Evolutionary conservation across 2,888 invertebrate species (phyloP).

Genomic region (Tipula helvola): DNA sequence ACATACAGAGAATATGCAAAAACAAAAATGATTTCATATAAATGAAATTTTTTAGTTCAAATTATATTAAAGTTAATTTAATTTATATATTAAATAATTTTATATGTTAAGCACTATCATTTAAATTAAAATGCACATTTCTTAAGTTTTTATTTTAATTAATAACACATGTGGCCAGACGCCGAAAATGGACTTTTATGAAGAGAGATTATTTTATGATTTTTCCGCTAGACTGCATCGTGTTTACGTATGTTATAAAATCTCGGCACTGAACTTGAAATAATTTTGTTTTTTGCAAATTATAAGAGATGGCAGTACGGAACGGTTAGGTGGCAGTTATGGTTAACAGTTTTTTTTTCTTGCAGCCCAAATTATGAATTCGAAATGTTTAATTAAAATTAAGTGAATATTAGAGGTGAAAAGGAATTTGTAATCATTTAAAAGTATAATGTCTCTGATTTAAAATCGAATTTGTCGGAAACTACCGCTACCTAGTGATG

Average conservation of each 20-base stretch:
- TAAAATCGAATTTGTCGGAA: too few relatives aligned
- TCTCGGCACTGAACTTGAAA: neutral
- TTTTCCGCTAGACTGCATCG: conserved; percentile 5
- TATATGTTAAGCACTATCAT: neutral
- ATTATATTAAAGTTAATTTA: neutral
- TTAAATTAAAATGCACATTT: neutral
- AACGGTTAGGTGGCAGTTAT: too few relatives aligned
- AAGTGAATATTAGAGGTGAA: too few relatives aligned
- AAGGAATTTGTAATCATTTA: too few relatives aligned
- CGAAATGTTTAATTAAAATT: too few relatives aligned
- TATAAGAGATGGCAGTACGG: neutral
- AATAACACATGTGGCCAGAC: conserved; percentile 52
- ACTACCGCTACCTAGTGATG: too few relatives aligned
- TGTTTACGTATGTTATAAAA: neutral
- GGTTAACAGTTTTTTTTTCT: neutral
- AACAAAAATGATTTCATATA: neutral
- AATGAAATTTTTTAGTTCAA: neutral
- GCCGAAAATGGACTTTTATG: conserved; percentile 54
- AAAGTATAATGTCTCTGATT: too few relatives aligned
- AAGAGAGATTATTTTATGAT: conserved; percentile 23
- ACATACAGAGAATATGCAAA: neutral
- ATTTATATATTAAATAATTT: neutral
- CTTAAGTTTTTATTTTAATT: neutral
- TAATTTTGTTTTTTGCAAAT: neutral
- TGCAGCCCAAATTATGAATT: too few relatives aligned